Base-by-base conservation (phyloP, 35 echinoderm and acorn worm genomes). In the Heliocidaris erythrogramma region DNA sequence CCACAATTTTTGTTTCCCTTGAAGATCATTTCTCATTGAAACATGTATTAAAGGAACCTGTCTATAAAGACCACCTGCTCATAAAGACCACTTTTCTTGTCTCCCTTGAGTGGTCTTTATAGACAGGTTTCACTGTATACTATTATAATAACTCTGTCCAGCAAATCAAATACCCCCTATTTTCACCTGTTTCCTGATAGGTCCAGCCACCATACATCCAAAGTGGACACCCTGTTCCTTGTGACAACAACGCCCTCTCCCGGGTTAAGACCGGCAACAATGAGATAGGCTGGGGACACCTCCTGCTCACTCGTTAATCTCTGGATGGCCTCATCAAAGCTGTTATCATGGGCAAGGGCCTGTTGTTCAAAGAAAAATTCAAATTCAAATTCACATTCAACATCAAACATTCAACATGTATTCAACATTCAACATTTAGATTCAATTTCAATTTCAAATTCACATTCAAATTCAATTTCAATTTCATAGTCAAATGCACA, bases 211-310 rank as follows among this genome's bases (percentile, higher is more conserved):
- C 97, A 98, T 6, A 98, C 91, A 60, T 98, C 96, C 4, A 87
- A 11, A 3, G 97, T 87, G 27, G 94, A 85, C 9, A 47, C 59
- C 17, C 94, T 94, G 85, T 94, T 96, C 49, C 95, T 96, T 18
- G 97, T 98, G 78, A 98, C 88, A 18, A 98, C 96, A 32, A 92
- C 96, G 17, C 97, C 97, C 88, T 98, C 97, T 60, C 92, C 94
- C 7, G 97, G 94, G 7, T 86, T 31, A 9, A 94, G 16, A 47
- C 97, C 97, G 48, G 91, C 97, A 16, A 98, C 59, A 21, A 96
- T 98, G 94, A 95, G 65, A 59, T 98, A 98, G 21, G 92, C 95
- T 32, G 97, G 97, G 61, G 97, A 95, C n/a, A 97, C 95, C 59
- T 97, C 90, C 32, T 94, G 59, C 47, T 86, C 49, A n/a, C 27